phyloP scores from a whole-genome alignment of 1,140 invertebrate species.

The Platyscapa corneri region DNA sequence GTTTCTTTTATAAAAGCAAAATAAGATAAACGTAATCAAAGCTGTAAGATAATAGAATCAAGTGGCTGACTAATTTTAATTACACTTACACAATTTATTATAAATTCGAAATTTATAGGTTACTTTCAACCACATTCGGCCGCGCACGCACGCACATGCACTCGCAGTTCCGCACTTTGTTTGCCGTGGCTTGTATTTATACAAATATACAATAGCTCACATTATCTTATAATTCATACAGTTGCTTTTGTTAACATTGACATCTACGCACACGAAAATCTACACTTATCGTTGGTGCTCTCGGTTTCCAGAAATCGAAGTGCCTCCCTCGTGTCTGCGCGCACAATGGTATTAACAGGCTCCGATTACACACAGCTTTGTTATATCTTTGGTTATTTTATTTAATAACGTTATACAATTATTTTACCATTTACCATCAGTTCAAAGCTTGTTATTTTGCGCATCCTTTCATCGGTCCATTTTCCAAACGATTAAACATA shows the following conservation, averaged over 20 bases:
- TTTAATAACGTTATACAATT: neutral
- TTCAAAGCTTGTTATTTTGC: too few relatives aligned
- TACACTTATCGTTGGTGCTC: neutral
- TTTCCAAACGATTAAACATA: conserved; percentile 3
- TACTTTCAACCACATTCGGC: too few relatives aligned
- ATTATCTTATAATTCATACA: neutral
- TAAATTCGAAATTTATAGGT: neutral
- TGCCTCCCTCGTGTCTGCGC: neutral
- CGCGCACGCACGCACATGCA: too few relatives aligned
- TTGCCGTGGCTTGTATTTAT: neutral
- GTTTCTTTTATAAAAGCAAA: too few relatives aligned
- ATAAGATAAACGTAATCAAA: too few relatives aligned
- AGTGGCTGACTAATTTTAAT: too few relatives aligned
- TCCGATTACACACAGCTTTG: too few relatives aligned
- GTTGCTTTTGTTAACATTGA: neutral
- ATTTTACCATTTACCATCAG: neutral
- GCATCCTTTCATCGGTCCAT: neutral
- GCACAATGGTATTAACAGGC: neutral
- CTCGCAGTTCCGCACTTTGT: neutral
- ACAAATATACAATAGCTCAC: neutral
- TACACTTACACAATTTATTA: neutral
- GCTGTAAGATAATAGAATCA: too few relatives aligned
- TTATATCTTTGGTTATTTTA: neutral
- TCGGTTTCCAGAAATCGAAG: neutral
- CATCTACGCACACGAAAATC: too few relatives aligned